Conservation (phyloP, 2,888 invertebrate species). For the Rapana venosa region DNA sequence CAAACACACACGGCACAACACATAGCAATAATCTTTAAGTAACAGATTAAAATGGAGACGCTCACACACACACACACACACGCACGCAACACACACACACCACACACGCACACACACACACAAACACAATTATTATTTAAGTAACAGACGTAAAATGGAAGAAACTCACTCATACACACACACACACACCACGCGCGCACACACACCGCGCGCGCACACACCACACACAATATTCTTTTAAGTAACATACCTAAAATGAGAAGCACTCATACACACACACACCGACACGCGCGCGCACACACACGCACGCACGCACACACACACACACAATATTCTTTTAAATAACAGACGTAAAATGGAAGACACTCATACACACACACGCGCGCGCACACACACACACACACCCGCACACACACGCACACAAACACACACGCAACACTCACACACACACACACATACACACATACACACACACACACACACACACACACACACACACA, state of each 20-base stretch:
- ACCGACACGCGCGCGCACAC: not conserved
- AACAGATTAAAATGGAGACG: too few relatives aligned
- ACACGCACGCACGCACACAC: not conserved
- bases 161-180: not conserved
- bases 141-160: too few relatives aligned
- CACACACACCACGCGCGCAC: slow-evolving; percentile 13
- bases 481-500: not conserved
- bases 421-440: not conserved
- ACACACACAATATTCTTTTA: not conserved
- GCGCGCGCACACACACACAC: slow-evolving; percentile 5
- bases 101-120: too few relatives aligned
- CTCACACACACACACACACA: too few relatives aligned
- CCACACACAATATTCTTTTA: not conserved
- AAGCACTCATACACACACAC: not conserved
- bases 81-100: too few relatives aligned
- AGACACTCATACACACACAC: not conserved
- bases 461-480: slow-evolving; percentile 3
- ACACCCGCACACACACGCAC: not conserved
- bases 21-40: too few relatives aligned
- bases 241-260: not conserved
- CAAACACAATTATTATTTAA: too few relatives aligned
- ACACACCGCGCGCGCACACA: not conserved
- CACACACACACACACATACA: not conserved
- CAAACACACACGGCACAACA: too few relatives aligned
- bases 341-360: too few relatives aligned